Evolutionary conservation across 2,797 vertebrate genomes (phyloP).

Genomic region (Hyperoplus immaculatus): DNA sequence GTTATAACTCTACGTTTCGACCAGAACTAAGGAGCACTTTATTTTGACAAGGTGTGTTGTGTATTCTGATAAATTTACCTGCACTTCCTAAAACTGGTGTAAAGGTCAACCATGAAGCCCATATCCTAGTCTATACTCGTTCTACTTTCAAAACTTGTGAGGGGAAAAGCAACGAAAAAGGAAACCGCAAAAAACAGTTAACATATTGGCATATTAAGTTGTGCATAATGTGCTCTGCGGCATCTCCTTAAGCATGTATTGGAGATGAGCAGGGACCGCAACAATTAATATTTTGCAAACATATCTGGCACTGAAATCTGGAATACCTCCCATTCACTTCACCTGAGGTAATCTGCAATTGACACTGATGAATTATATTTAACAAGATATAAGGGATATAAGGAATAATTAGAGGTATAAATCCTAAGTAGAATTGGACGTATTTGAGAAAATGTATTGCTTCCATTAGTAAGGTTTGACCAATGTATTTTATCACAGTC

Average conservation of each 20-base stretch:
- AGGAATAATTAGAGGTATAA: too few relatives aligned
- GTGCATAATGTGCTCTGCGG: conserved; percentile 14
- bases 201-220: neutral
- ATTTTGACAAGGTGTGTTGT: neutral
- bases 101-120: neutral
- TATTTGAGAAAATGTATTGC: too few relatives aligned
- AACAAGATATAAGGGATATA: too few relatives aligned
- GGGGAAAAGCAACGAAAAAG: conserved; percentile 13
- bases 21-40: neutral
- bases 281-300: neutral
- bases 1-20: neutral
- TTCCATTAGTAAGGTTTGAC: too few relatives aligned
- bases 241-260: conserved; percentile 18
- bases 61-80: neutral
- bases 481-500: too few relatives aligned
- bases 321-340: neutral
- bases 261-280: conserved; percentile 3
- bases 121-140: neutral
- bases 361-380: neutral
- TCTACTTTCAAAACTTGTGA: neutral
- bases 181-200: conserved; percentile 18
- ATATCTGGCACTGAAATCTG: neutral
- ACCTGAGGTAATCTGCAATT: neutral
- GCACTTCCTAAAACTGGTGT: neutral
- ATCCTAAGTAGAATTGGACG: too few relatives aligned